These are phyloP conservation scores for Chloroceryle amazona DNA, from an alignment of 2,797 vertebrate genomes.

Conservation along the genomic window DNA sequence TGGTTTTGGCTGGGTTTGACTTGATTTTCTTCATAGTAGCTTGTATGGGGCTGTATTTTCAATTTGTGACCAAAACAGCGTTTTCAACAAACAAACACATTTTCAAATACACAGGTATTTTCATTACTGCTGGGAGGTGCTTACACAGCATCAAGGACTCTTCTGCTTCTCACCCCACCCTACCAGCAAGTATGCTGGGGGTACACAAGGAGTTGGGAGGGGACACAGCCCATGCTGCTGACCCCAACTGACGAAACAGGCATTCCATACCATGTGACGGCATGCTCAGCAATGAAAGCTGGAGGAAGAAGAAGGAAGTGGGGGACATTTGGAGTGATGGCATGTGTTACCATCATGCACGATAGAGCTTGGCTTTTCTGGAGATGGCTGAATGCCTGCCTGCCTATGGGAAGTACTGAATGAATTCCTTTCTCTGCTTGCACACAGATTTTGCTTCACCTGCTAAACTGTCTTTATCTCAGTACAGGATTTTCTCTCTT, in stretches of 20 bases:
- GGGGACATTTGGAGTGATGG: too few species aligned
- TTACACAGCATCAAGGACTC: not conserved
- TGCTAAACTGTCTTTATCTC: not conserved
- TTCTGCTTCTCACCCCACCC: not conserved
- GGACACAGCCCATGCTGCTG: too few species aligned
- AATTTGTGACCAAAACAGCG: not conserved
- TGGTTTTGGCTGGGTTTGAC: not conserved
- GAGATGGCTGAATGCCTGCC: too few species aligned
- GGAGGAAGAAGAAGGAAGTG: too few species aligned
- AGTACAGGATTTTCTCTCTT: not conserved
- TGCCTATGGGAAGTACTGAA: not conserved
- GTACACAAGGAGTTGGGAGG: too few species aligned
- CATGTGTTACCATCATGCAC: too few species aligned
- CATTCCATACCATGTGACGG: too few species aligned
- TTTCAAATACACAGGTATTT: not conserved
- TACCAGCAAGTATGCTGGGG: fast-evolving
- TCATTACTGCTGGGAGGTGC: not conserved
- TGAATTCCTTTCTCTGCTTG: not conserved
- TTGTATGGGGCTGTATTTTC: not conserved
- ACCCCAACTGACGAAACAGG: too few species aligned
- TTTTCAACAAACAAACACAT: too few species aligned
- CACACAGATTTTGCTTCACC: not conserved
- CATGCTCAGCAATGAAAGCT: too few species aligned
- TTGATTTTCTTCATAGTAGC: not conserved
- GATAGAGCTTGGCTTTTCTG: too few species aligned